Evolutionary conservation across 2,113 vertebrate genomes (phyloP).

Genomic region (rat (Rattus norvegicus)): DNA sequence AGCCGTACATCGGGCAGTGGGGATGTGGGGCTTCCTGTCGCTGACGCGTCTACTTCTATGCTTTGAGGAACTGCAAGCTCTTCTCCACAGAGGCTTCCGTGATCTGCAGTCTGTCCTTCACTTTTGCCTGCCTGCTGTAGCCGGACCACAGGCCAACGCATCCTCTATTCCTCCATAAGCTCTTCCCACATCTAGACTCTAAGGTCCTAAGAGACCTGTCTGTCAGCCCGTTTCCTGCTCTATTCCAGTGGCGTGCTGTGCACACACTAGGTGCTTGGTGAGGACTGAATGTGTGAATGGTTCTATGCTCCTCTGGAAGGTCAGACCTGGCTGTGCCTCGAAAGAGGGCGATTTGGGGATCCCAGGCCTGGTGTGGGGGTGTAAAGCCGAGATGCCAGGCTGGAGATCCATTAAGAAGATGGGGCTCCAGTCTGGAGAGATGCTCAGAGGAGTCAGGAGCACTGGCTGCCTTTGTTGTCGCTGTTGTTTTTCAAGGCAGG

Average conservation of each 20-base stretch:
- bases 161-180: background rate
- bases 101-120: background rate
- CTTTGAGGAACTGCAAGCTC: background rate
- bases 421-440: background rate
- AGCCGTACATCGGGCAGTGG: background rate
- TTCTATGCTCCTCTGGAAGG: background rate
- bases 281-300: background rate
- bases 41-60: background rate
- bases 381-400: accelerated
- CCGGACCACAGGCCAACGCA: background rate
- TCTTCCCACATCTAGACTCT: background rate
- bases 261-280: background rate
- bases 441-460: no score
- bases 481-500: no score
- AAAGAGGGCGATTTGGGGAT: background rate
- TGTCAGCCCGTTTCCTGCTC: no score
- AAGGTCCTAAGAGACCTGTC: background rate
- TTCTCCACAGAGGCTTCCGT: background rate
- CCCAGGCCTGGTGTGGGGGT: background rate
- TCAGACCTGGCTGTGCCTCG: background rate
- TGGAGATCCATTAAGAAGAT: background rate
- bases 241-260: background rate
- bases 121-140: background rate
- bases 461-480: no score
- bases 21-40: background rate